Evolutionary conservation across 53 echinoderm and acorn worm species (phyloP).

Genomic region (Astropecten irregularis): DNA sequence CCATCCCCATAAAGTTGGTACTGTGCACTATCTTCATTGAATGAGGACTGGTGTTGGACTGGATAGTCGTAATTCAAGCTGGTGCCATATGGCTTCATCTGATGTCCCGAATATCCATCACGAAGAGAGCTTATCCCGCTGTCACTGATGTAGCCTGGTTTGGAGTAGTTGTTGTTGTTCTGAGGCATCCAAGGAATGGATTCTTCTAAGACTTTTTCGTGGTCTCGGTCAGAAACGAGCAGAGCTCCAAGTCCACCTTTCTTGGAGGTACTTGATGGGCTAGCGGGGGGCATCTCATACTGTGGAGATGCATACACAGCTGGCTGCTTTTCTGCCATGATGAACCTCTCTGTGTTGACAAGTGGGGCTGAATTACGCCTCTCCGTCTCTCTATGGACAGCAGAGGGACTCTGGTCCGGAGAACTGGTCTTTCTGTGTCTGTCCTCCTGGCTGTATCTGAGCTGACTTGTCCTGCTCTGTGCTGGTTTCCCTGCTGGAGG

Average conservation of each 20-base stretch:
- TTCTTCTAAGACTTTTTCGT: conserved; percentile 13
- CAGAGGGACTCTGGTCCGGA: background rate
- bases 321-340: conserved; percentile 26
- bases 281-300: background rate
- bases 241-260: conserved; percentile 47
- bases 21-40: conserved; percentile 37
- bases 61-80: conserved; percentile 4
- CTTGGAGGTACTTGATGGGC: background rate
- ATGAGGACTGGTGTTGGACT: background rate
- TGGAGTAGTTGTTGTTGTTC: conserved; percentile 11
- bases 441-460: background rate
- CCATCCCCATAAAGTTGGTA: conserved; percentile 50
- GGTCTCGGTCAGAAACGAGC: conserved; percentile 23
- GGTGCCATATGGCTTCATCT: background rate
- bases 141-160: conserved; percentile 54
- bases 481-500: conserved; percentile 6
- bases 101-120: background rate
- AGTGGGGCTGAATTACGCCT: conserved; percentile 23
- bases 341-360: conserved; percentile 9
- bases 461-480: background rate
- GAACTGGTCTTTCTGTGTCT: conserved; percentile 5
- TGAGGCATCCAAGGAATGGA: background rate
- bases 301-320: conserved; percentile 19
- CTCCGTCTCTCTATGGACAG: background rate
- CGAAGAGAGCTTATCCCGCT: conserved; percentile 59